phyloP scores from a whole-genome alignment of 2,113 vertebrate genomes.

The Rhinolophus sinicus region DNA sequence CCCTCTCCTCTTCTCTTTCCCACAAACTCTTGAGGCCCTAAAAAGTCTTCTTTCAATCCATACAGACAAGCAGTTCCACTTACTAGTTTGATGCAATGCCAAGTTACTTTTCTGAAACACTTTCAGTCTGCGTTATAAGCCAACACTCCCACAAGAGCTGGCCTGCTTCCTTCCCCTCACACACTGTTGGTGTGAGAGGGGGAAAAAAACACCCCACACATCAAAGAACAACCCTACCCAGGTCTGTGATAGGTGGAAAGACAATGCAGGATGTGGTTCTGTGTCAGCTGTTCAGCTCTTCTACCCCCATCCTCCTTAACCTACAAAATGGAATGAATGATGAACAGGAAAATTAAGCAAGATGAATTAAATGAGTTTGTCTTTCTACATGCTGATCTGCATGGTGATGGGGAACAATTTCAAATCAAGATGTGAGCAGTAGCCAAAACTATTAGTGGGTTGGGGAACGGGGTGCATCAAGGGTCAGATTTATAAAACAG shows the following conservation, averaged over 20 bases:
- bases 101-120: conserved; percentile 78
- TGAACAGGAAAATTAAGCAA: conserved; percentile 74
- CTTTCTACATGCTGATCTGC: conserved; percentile 69
- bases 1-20: conserved; percentile 47
- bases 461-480: conserved; percentile 76
- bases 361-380: conserved; percentile 74
- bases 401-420: conserved; percentile 43
- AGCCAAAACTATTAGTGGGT: conserved; percentile 78
- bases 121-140: conserved; percentile 70
- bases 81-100: conserved; percentile 77
- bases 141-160: conserved; percentile 72
- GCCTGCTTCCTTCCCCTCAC: conserved; percentile 72
- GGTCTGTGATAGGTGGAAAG: conserved; percentile 46
- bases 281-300: conserved; percentile 20
- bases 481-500: conserved; percentile 80
- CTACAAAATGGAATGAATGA: conserved; percentile 68
- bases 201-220: conserved; percentile 13
- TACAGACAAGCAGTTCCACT: conserved; percentile 72
- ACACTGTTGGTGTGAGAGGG: conserved; percentile 59
- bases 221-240: conserved; percentile 57
- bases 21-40: conserved; percentile 65
- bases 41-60: conserved; percentile 71
- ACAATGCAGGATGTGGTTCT: not conserved
- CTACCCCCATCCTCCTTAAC: conserved; percentile 49
- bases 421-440: conserved; percentile 77